Percentiles rank a stretch among this genome's conserved stretches.
phyloP scores from a whole-genome alignment of 53 echinoderm and acorn worm species.

The Crossaster papposus region DNA sequence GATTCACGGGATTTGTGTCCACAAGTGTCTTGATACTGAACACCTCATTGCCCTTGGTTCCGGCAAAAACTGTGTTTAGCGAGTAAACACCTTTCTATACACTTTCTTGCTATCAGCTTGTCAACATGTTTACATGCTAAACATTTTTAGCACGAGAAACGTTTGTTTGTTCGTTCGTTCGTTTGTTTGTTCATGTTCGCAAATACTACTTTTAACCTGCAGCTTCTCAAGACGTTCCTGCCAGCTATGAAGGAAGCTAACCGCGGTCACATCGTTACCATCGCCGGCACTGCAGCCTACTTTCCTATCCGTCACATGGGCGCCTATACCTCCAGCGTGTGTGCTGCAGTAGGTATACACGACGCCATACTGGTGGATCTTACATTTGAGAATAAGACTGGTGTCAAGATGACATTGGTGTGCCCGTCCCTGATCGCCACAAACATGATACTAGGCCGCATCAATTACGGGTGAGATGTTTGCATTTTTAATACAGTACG shows the following conservation, averaged over 20 bases:
- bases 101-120: no score
- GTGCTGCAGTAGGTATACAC: constrained; percentile 84
- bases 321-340: constrained; percentile 93
- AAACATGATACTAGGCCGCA: constrained; percentile 14
- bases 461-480: constrained; percentile 13
- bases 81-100: no score
- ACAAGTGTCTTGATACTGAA: no score
- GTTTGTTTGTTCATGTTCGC: background rate
- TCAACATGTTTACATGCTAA: no score
- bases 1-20: no score
- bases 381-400: background rate
- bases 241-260: constrained; percentile 83
- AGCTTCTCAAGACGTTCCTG: constrained; percentile 92
- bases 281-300: constrained; percentile 85
- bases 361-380: constrained; percentile 77
- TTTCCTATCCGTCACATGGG: constrained; percentile 69
- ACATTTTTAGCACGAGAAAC: no score
- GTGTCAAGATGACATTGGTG: constrained; percentile 3
- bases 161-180: no score
- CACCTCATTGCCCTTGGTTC: no score
- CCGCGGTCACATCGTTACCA: constrained; percentile 90
- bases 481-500: background rate
- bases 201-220: background rate
- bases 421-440: constrained; percentile 6
- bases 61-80: no score